A percentile compares a stretch with the other conserved stretches of the same genome.
Conservation (phyloP, 2,888 invertebrate species). For the Folsomia manolachei region DNA sequence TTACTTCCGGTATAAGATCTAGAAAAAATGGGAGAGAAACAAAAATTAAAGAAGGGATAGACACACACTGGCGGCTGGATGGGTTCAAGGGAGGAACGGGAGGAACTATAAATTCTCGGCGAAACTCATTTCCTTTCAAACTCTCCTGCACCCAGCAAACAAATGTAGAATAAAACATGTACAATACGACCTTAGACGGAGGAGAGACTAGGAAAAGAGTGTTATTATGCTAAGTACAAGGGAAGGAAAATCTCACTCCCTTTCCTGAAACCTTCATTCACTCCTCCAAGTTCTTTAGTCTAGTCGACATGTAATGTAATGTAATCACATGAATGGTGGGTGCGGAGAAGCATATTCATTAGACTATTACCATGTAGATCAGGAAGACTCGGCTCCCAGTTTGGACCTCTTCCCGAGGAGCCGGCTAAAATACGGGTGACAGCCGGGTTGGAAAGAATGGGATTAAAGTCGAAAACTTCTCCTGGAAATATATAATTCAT, state of each 20-base stretch:
- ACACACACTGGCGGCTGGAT: neutral
- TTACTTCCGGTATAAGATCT: slow-evolving; percentile 50
- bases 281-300: neutral
- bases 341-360: slow-evolving; percentile 38
- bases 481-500: slow-evolving; percentile 8
- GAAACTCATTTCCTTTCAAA: slow-evolving; percentile 43
- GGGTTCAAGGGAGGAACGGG: neutral
- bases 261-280: neutral
- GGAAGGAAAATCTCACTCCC: neutral
- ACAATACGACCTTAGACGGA: too few species aligned
- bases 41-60: slow-evolving; percentile 13
- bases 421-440: slow-evolving; percentile 82
- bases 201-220: too few species aligned
- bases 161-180: too few species aligned
- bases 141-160: too few species aligned
- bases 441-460: slow-evolving; percentile 73
- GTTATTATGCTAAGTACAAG: slow-evolving; percentile 8
- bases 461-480: slow-evolving; percentile 61
- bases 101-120: slow-evolving; percentile 39
- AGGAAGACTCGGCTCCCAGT: slow-evolving; percentile 51
- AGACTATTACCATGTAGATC: slow-evolving; percentile 51
- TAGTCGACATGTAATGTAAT: neutral
- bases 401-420: slow-evolving; percentile 65
- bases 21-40: slow-evolving; percentile 8
- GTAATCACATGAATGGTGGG: slow-evolving; percentile 20